Percentiles rank a stretch among this genome's conserved stretches.
Conservation (phyloP, 2,888 invertebrate species). For the Galerucella calmariensis region DNA sequence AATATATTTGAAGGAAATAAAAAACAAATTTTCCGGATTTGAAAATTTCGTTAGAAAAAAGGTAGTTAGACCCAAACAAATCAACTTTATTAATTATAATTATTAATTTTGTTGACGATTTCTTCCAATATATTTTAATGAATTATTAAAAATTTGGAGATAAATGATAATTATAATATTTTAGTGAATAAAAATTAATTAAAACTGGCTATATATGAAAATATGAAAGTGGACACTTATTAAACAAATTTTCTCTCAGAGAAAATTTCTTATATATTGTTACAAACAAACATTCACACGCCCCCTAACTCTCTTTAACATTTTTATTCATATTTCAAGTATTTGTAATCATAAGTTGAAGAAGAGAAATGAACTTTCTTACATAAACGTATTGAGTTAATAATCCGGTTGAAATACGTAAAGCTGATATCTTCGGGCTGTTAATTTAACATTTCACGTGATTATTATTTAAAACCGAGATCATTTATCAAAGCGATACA, state of each 20-base stretch:
- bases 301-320: neutral
- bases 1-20: neutral
- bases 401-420: neutral
- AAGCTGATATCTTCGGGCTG: neutral
- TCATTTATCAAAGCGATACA: conserved; percentile 6
- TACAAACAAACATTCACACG: neutral
- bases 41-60: no score
- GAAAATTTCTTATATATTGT: neutral
- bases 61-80: no score
- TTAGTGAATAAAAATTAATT: no score
- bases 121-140: no score
- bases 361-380: neutral
- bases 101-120: no score
- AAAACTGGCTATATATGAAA: no score
- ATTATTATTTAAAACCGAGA: conserved; percentile 5
- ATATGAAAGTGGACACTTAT: no score
- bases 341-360: neutral
- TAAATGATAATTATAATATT: no score
- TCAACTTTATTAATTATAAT: no score
- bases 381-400: neutral
- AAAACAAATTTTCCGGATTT: neutral
- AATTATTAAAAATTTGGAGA: no score
- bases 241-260: neutral
- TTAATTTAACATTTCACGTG: neutral
- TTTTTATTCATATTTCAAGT: neutral